Evolutionary conservation across 2,797 vertebrate genomes (phyloP).

Genomic region (Megaceryle alcyon): DNA sequence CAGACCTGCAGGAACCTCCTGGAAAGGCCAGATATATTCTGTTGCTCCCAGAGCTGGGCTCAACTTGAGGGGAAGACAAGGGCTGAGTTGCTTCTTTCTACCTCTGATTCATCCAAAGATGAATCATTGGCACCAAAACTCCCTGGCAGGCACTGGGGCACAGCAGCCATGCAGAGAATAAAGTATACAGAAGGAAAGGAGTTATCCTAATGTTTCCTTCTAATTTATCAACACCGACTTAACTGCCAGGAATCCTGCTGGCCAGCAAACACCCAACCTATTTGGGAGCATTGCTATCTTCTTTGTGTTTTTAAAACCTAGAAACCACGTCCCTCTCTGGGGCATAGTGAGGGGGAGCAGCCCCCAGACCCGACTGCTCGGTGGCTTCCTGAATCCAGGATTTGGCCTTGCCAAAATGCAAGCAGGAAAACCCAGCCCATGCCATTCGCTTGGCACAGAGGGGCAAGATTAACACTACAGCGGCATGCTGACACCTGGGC

Average conservation of each 20-base stretch:
- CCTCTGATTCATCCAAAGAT: neutral
- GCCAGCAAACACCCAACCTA: neutral
- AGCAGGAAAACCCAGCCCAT: neutral
- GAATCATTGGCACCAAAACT: neutral
- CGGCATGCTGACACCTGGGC: rapidly evolving
- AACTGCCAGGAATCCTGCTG: neutral
- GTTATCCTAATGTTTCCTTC: neutral
- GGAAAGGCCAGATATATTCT: neutral
- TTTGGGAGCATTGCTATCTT: neutral
- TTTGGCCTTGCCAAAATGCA: neutral
- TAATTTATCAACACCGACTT: neutral
- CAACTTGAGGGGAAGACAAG: neutral
- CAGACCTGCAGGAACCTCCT: neutral
- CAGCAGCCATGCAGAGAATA: rapidly evolving
- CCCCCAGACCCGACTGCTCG: rapidly evolving
- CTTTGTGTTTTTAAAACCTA: neutral
- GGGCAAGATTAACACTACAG: neutral
- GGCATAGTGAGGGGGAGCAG: neutral
- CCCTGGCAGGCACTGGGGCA: neutral
- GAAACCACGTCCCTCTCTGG: neutral
- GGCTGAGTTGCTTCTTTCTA: neutral
- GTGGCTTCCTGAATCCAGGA: rapidly evolving
- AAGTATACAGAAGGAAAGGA: neutral
- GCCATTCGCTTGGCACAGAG: rapidly evolving
- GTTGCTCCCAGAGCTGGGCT: neutral